Evolutionary conservation across 2,113 vertebrate species (phyloP).

Genomic region (Parus major): DNA sequence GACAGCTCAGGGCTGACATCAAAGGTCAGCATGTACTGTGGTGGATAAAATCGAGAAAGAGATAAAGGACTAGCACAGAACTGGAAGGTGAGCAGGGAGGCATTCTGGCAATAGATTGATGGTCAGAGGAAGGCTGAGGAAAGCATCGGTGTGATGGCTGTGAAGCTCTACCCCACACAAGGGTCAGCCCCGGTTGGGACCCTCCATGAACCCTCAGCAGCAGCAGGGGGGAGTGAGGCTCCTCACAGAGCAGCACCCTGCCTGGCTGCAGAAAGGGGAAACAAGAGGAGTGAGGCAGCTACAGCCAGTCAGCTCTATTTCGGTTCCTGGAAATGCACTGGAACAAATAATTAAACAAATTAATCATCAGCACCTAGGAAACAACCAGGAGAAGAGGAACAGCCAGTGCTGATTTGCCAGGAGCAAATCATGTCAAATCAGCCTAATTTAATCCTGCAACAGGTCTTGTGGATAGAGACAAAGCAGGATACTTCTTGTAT

Average conservation of each 20-base stretch:
- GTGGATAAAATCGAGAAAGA: neutral
- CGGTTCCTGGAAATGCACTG: conserved; percentile 45
- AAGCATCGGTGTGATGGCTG: neutral
- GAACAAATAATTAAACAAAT: conserved; percentile 64
- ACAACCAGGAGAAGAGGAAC: conserved; percentile 43
- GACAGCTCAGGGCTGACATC: neutral
- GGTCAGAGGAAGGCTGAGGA: neutral
- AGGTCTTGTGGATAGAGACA: neutral
- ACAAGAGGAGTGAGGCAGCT: neutral
- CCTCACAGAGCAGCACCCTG: neutral
- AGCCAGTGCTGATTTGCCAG: conserved; percentile 17
- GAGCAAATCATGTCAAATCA: conserved; percentile 43
- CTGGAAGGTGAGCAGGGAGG: neutral
- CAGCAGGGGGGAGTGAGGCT: accelerated
- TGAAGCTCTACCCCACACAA: neutral
- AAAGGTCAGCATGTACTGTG: neutral
- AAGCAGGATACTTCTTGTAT: neutral
- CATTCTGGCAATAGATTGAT: neutral
- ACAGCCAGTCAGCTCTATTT: neutral
- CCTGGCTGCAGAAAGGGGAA: neutral
- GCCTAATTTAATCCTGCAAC: conserved; percentile 23
- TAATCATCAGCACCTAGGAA: conserved; percentile 59
- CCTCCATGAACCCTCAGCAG: accelerated
- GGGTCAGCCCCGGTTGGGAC: neutral
- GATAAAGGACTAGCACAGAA: neutral